Conservation (phyloP, 2,888 invertebrate genomes). For the Cyclophora albipunctata region DNA sequence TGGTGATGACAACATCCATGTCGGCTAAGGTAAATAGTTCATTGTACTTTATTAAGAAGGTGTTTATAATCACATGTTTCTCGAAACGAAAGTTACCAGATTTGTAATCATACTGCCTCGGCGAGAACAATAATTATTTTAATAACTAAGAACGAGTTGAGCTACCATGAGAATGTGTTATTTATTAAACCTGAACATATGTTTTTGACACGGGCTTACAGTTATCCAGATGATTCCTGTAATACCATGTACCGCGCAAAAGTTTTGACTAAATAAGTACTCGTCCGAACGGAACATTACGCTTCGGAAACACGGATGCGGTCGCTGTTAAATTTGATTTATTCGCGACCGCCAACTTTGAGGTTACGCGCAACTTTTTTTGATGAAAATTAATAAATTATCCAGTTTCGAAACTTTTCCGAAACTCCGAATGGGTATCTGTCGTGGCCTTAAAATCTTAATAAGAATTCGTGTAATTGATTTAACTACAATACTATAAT, state of each 20-base stretch:
- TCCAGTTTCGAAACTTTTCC: conserved; percentile 17
- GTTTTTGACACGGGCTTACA: conserved; percentile 19
- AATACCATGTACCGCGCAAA: conserved; percentile 27
- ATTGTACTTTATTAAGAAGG: conserved; percentile 34
- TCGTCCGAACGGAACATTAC: conserved; percentile 25
- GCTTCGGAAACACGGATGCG: conserved; percentile 28
- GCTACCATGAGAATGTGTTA: too few species aligned
- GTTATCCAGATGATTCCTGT: conserved; percentile 20
- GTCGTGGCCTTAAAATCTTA: conserved; percentile 12
- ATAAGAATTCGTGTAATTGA: conserved; percentile 15
- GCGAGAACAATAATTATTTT: too few species aligned
- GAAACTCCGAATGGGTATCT: conserved; percentile 13
- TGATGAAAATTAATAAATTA: conserved; percentile 20
- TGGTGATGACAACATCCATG: not conserved
- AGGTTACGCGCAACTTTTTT: conserved; percentile 26
- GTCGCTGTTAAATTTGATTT: conserved; percentile 34
- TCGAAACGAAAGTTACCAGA: conserved; percentile 2
- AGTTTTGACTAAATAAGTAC: conserved; percentile 26
- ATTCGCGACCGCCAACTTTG: conserved; percentile 28
- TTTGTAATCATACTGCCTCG: not conserved
- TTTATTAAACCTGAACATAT: conserved; percentile 6
- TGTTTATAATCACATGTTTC: conserved; percentile 18
- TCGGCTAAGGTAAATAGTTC: conserved; percentile 28
- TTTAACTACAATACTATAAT: conserved; percentile 3
- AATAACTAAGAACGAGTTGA: too few species aligned